Evolutionary conservation across 2,113 vertebrate species (phyloP), one percentile per base, ranked within the genome.

Genomic region (Carlito syrichta): DNA sequence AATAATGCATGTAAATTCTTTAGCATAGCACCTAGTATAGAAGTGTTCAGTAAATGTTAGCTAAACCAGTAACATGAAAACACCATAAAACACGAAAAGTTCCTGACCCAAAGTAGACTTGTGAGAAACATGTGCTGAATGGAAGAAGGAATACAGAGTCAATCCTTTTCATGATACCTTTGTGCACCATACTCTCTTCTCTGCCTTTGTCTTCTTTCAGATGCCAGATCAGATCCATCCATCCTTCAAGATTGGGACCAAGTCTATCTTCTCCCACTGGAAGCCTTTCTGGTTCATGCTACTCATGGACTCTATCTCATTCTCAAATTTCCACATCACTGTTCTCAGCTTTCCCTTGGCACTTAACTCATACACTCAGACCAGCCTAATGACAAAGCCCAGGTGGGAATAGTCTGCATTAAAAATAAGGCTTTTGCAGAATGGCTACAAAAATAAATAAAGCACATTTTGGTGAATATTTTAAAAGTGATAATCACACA

Each of bases 101-200:
- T 16, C 10, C 23, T 14, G 43, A 19, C 20, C 35, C 35, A 16
- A 12, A 77, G 23, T 1, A 27, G 50, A 25, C 8, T 10, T 43
- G 40, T n/a, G 25, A 63, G 50, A 84, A 90, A 17, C 23, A 2
- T 14, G 40, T 30, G n/a, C 16, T 17, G 25, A 25, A 52, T 17
- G 56, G 11, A 48, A 8, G 6, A 32, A 20, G 9, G 71, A 10
- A 45, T 54, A n/a, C 14, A n/a, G 40, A 71, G 32, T 2, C 56
- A 27, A 3, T 10, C 56, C 2, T 4, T 56, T 23, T 4, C 14
- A 14, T 22, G 38, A 2, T 3, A 1, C 71, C 50, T 38, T 20
- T 43, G 35, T 74, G 0, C 6, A 13, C 56, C 1, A 1, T 3
- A 43, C 43, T n/a, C 4, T 20, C 54, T 30, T 63, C 73, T 60